phyloP scores from a whole-genome alignment of 2,113 vertebrate genomes.

The Steatornis caripensis region DNA sequence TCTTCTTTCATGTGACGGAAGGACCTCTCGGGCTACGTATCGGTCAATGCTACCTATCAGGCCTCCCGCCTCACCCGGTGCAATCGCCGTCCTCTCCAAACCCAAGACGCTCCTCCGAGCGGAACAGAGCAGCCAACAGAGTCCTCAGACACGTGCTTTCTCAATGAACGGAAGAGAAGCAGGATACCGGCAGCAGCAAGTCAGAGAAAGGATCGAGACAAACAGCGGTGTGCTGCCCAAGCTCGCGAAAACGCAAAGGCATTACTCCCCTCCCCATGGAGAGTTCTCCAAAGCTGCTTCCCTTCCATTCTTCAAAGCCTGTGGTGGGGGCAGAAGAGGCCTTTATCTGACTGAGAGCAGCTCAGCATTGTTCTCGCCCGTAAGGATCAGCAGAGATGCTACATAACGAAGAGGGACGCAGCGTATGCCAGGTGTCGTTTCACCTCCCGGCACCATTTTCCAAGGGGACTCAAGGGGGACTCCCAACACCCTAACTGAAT shows the following conservation, averaged over 20 bases:
- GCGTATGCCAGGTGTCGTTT: rapidly evolving
- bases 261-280: neutral
- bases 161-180: neutral
- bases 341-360: neutral
- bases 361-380: rapidly evolving
- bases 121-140: rapidly evolving
- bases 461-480: neutral
- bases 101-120: neutral
- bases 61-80: neutral
- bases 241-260: neutral
- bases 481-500: neutral
- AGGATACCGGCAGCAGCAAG: neutral
- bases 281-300: neutral
- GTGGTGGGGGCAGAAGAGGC: neutral
- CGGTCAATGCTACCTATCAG: rapidly evolving
- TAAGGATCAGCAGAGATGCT: too few species aligned
- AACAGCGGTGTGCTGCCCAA: neutral
- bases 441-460: neutral
- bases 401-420: neutral
- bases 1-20: neutral
- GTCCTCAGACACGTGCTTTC: neutral
- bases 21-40: neutral
- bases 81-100: neutral
- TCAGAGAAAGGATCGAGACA: neutral
- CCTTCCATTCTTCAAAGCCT: neutral